These are phyloP conservation scores for Sitta carolinensis DNA, from an alignment of 2,797 vertebrate species.

Conservation along the genomic window DNA sequence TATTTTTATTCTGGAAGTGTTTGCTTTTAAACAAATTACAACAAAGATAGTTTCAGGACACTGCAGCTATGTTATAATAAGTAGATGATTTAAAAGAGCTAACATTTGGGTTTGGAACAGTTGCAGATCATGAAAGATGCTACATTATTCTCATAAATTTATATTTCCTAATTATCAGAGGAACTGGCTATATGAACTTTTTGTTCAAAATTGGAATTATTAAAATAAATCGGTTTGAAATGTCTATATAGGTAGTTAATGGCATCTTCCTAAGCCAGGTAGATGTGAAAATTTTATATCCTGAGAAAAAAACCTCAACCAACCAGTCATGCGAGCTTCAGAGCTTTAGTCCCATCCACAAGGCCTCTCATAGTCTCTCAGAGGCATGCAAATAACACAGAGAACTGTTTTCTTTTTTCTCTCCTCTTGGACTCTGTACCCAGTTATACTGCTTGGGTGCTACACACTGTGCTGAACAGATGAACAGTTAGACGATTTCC, in stretches of 20 bases:
- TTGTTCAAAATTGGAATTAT: background rate
- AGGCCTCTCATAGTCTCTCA: background rate
- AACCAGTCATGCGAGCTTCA: background rate
- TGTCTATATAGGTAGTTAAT: background rate
- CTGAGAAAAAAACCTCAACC: background rate
- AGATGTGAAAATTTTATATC: background rate
- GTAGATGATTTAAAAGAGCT: background rate
- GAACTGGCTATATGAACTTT: background rate
- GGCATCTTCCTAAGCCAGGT: background rate
- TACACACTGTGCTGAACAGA: background rate
- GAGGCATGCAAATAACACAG: background rate
- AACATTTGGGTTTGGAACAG: background rate
- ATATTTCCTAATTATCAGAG: background rate
- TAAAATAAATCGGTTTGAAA: background rate
- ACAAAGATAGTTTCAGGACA: background rate
- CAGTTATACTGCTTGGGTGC: background rate
- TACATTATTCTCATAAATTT: background rate
- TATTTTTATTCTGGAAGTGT: background rate
- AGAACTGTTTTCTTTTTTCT: background rate
- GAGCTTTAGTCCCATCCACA: background rate
- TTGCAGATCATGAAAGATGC: background rate
- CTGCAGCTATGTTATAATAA: background rate
- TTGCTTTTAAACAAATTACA: background rate
- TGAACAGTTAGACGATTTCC: background rate
- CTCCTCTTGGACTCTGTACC: background rate